Conservation (phyloP, 2,797 vertebrate genomes). For the Sebastes minor region DNA sequence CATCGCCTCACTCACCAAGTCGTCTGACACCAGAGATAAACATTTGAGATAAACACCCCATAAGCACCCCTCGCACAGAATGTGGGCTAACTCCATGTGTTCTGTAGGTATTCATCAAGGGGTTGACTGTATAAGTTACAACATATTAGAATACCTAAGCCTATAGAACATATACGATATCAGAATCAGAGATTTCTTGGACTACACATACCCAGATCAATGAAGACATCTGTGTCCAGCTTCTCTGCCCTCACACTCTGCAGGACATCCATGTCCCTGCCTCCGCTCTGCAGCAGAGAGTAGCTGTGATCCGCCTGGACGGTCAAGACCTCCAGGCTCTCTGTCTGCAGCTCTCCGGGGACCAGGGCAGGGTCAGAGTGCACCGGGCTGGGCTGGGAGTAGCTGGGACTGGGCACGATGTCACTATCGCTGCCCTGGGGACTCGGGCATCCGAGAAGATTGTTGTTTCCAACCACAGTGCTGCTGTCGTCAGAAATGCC, state of each 20-base stretch:
- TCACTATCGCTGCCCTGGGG: slow-evolving; percentile 64
- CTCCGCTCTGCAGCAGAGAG: slow-evolving; percentile 72
- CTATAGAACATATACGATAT: neutral
- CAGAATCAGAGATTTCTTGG: neutral
- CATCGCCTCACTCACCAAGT: slow-evolving; percentile 78
- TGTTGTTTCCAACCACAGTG: slow-evolving; percentile 53
- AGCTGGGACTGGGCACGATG: slow-evolving; percentile 70
- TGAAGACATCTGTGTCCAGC: slow-evolving; percentile 82
- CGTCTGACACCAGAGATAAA: slow-evolving; percentile 63
- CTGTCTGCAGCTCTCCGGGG: slow-evolving; percentile 53
- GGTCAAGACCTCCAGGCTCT: slow-evolving; percentile 69
- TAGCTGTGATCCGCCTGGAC: slow-evolving; percentile 90
- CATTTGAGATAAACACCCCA: neutral
- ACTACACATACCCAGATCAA: slow-evolving; percentile 84
- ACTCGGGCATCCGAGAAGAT: slow-evolving; percentile 64
- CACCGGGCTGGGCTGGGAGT: slow-evolving; percentile 68
- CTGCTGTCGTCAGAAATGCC: slow-evolving; percentile 83
- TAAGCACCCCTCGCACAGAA: neutral
- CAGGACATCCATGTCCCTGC: slow-evolving; percentile 65
- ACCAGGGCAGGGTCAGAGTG: slow-evolving; percentile 42
- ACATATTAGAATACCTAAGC: neutral
- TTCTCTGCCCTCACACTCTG: slow-evolving; percentile 80
- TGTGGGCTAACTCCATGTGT: neutral
- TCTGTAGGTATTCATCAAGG: neutral
- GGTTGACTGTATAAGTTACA: neutral